These are phyloP conservation scores for Orthonychiurus folsomi DNA, from an alignment of 2,888 invertebrate genomes.

Conservation along the genomic window DNA sequence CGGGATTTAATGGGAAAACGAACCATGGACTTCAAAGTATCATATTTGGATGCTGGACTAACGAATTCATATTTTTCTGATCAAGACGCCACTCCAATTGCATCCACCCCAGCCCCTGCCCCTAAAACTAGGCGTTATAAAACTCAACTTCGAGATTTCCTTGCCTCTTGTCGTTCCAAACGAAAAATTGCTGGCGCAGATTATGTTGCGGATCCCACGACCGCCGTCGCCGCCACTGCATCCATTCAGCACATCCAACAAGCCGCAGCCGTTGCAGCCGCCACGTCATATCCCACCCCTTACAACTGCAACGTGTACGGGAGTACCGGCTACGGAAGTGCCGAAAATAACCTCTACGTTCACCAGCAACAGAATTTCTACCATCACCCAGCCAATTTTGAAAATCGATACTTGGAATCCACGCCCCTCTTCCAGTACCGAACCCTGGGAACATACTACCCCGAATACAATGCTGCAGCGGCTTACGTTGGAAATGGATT, in stretches of 20 bases:
- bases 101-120: conserved; percentile 46
- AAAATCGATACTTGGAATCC: conserved; percentile 60
- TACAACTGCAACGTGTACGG: conserved; percentile 51
- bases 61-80: conserved; percentile 71
- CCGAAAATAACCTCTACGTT: conserved; percentile 50
- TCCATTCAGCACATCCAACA: conserved; percentile 16
- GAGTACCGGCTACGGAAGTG: conserved; percentile 42
- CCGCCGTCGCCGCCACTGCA: conserved; percentile 41
- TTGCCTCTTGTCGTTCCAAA: conserved; percentile 78
- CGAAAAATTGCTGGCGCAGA: conserved; percentile 16
- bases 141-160: conserved; percentile 82
- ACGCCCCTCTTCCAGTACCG: conserved; percentile 84
- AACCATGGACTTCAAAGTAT: conserved; percentile 98
- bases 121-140: conserved; percentile 75
- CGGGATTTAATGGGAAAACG: conserved; percentile 92
- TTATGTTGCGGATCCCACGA: conserved; percentile 13
- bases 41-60: conserved; percentile 87
- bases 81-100: conserved; percentile 48
- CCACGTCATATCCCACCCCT: conserved; percentile 68
- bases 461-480: conserved; percentile 54
- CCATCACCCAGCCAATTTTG: conserved; percentile 48
- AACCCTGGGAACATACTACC: conserved; percentile 72
- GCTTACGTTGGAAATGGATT: conserved; percentile 65
- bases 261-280: conserved; percentile 58
- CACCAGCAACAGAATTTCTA: conserved; percentile 60